phyloP scores from a whole-genome alignment of 2,797 vertebrate species.

The Iguana delicatissima region DNA sequence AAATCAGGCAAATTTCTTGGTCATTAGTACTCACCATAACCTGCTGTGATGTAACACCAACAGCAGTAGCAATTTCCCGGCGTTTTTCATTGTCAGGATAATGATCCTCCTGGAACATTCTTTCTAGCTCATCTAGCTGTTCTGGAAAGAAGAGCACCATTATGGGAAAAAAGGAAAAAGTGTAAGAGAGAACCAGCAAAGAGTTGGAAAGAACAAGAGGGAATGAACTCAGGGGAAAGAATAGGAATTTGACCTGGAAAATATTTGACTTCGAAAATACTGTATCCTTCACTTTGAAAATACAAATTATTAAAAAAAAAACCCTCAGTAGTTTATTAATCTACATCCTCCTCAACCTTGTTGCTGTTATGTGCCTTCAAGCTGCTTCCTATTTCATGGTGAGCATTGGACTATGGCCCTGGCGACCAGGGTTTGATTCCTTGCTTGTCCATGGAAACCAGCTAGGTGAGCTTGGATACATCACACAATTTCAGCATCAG shows the following conservation, averaged over 20 bases:
- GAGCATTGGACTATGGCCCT: no score
- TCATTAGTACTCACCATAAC: constrained; percentile 86
- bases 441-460: no score
- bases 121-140: constrained; percentile 91
- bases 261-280: neutral
- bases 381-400: no score
- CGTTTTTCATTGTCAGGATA: constrained; percentile 94
- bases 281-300: no score
- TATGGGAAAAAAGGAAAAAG: neutral
- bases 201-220: neutral
- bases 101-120: constrained; percentile 92
- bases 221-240: neutral
- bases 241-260: accelerated
- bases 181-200: neutral
- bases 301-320: neutral
- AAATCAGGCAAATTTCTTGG: neutral
- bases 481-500: no score
- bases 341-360: no score
- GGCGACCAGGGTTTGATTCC: no score
- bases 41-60: constrained; percentile 94
- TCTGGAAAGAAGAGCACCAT: constrained; percentile 76
- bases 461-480: no score
- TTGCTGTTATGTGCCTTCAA: no score
- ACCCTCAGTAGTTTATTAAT: no score
- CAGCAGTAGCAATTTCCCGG: constrained; percentile 87